These are phyloP conservation scores for Cosmorhoe ocellata DNA, from an alignment of 2,888 invertebrate species.

Conservation along the genomic window DNA sequence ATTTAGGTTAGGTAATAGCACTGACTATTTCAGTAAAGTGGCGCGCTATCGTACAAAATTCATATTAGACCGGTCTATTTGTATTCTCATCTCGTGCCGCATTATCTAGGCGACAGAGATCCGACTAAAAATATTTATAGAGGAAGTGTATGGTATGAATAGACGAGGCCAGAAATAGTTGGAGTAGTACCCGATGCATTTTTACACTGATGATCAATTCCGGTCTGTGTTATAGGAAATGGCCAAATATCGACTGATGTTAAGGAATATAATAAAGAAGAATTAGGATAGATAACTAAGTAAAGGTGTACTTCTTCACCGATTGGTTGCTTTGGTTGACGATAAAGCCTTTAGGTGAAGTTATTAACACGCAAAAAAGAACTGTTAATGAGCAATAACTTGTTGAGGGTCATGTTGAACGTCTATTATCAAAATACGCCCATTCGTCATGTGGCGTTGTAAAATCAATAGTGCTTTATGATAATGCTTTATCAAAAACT, in stretches of 20 bases:
- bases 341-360: too few species aligned
- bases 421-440: conserved; percentile 4
- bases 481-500: neutral
- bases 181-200: conserved; percentile 54
- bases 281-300: too few species aligned
- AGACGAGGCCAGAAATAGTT: conserved; percentile 60
- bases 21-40: conserved; percentile 4
- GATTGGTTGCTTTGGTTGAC: too few species aligned
- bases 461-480: conserved; percentile 4
- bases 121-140: conserved; percentile 61
- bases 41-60: conserved; percentile 35
- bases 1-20: neutral
- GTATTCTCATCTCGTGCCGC: conserved; percentile 52
- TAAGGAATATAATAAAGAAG: too few species aligned
- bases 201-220: conserved; percentile 31
- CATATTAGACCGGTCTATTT: conserved; percentile 46
- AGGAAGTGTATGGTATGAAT: conserved; percentile 68
- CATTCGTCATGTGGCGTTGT: conserved; percentile 3
- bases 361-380: too few species aligned
- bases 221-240: neutral
- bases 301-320: too few species aligned
- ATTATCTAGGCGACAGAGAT: conserved; percentile 60
- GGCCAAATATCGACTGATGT: too few species aligned
- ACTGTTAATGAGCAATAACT: neutral
- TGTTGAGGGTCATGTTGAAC: neutral